Conservation (phyloP, 2,113 vertebrate species). For the Rhodinocichla rosea region DNA sequence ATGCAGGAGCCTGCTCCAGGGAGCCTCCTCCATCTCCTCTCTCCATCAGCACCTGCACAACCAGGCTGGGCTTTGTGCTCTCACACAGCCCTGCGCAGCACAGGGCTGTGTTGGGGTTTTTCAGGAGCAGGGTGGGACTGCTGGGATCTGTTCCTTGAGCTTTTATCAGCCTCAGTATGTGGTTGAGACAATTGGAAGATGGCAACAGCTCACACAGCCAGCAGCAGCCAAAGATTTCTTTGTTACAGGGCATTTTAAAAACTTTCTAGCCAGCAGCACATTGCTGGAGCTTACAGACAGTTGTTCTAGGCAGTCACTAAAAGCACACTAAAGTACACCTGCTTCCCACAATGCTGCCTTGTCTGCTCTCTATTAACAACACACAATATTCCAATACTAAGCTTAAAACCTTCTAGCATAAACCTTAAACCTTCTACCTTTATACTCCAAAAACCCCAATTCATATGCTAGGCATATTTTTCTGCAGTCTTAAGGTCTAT, state of each 20-base stretch:
- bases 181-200: background rate
- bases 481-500: background rate
- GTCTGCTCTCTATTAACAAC: background rate
- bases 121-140: background rate
- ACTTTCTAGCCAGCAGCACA: background rate
- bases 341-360: background rate
- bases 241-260: background rate
- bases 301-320: background rate
- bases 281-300: background rate
- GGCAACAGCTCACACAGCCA: background rate
- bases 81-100: background rate
- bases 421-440: background rate
- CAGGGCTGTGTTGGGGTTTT: background rate
- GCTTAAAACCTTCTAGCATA: background rate
- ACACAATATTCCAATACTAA: background rate
- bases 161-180: background rate
- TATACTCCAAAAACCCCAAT: too few relatives aligned
- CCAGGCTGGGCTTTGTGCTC: background rate
- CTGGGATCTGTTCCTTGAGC: background rate
- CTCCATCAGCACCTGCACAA: conserved; percentile 38
- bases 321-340: background rate
- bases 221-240: background rate
- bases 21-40: background rate
- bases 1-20: background rate
- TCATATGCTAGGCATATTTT: background rate